phyloP scores from a whole-genome alignment of 2,888 invertebrate genomes.

The Drosophila subsilvestris region DNA sequence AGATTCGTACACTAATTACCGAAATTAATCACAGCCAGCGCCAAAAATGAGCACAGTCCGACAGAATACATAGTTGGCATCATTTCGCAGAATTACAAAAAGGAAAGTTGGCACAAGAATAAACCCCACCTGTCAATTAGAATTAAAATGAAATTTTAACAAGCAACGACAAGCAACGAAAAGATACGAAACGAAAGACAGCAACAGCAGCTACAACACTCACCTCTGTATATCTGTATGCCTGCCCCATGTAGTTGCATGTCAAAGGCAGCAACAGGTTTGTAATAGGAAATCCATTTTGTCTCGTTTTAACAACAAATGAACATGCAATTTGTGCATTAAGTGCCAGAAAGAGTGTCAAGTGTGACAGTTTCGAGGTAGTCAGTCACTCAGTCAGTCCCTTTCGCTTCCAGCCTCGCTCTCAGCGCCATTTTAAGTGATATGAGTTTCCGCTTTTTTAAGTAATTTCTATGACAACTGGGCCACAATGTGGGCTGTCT shows the following conservation, averaged over 20 bases:
- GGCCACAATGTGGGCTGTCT: constrained; percentile 8
- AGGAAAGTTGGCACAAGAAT: constrained; percentile 62
- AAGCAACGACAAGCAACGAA: not conserved
- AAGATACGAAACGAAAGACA: constrained; percentile 1
- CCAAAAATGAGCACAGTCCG: constrained; percentile 41
- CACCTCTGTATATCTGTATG: constrained; percentile 6
- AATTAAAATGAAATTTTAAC: constrained; percentile 61
- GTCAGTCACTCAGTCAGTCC: constrained; percentile 33
- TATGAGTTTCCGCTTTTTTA: constrained; percentile 43
- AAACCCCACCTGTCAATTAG: constrained; percentile 15
- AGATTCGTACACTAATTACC: constrained; percentile 60
- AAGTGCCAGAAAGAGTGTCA: constrained; percentile 67
- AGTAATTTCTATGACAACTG: constrained; percentile 26
- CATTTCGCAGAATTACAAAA: constrained; percentile 34
- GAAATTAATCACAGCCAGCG: constrained; percentile 56
- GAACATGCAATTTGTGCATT: constrained; percentile 74
- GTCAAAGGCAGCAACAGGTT: constrained; percentile 38
- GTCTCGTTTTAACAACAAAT: constrained; percentile 54
- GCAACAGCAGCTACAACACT: not conserved
- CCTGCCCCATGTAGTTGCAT: constrained; percentile 59
- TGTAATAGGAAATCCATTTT: constrained; percentile 60
- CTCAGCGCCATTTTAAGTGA: constrained; percentile 28
- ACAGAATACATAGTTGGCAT: constrained; percentile 31
- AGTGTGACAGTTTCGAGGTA: constrained; percentile 55
- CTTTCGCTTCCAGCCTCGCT: constrained; percentile 29